Evolutionary conservation across 2,113 vertebrate species (phyloP), one percentile per base, ranked within the genome.

Genomic region (Rhagologus leucostigma): DNA sequence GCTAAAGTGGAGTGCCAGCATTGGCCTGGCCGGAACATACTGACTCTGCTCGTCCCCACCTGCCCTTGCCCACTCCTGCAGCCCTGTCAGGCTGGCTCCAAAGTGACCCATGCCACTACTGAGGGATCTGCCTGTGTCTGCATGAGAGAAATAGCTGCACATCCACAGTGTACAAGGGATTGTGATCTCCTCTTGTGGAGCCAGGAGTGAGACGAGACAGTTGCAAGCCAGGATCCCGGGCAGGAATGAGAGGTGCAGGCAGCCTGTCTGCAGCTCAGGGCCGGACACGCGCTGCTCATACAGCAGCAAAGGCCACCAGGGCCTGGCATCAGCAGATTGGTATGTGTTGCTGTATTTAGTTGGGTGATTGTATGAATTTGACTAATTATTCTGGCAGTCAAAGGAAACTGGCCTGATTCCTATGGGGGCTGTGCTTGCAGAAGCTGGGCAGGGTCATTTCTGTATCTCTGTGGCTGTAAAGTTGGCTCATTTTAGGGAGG

Each of bases 161-260:
- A 41, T n/a, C 41, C 55, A 50, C 53, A 14, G 44, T 2, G 2
- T 30, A 13, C 1, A 2, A 44, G n/a, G 60, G 60, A 53, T 42
- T 0, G 0, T 11, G 18, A 44, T 60, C 22, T 26, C 15, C 67
- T 64, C 42, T 65, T 46, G 42, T 0, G 0, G 56, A 63, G 47
- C 26, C 1, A 1, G 68, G 35, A 69, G 55, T 0, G 1, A 80
- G 79, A 59, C 0, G 2, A 83, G 71, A 47, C 6, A 41, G 44
- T 49, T n/a, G 49, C 71, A 59, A 49, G n/a, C 4, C 33, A 47
- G 77, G 68, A 63, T 68, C 10, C 16, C 0, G 0, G 27, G 68
- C 70, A 68, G 62, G 41, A 46, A 16, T 0, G 30, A 68, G 68
- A 52, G 55, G 73, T 41, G 8, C 35, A 35, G 59, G 90, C 95